phyloP scores from a whole-genome alignment of 2,888 invertebrate species.

The Macroteleia sp. region DNA sequence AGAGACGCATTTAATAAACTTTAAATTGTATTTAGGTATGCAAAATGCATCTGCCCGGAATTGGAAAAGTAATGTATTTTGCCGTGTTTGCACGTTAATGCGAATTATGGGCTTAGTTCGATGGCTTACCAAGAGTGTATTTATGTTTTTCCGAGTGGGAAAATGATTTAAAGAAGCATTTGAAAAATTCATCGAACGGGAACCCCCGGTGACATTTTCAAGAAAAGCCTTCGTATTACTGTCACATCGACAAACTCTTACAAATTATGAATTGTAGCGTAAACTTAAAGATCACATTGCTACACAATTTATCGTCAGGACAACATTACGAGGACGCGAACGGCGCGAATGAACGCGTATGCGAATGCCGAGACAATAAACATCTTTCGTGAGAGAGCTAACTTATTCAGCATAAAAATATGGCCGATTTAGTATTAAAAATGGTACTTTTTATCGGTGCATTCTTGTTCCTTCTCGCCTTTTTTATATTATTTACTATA shows the following conservation, averaged over 20 bases:
- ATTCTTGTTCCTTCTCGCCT: neutral
- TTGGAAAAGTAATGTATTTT: conserved; percentile 53
- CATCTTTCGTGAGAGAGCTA: conserved; percentile 45
- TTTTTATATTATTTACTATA: conserved; percentile 46
- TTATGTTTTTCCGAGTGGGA: conserved; percentile 32
- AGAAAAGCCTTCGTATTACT: conserved; percentile 22
- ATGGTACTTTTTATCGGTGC: conserved; percentile 39
- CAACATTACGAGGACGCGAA: conserved; percentile 22
- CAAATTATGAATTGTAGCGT: conserved; percentile 53
- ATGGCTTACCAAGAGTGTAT: conserved; percentile 36
- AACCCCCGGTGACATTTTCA: conserved; percentile 26
- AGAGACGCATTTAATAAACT: conserved; percentile 56
- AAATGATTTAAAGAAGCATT: conserved; percentile 51
- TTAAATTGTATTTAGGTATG: conserved; percentile 62
- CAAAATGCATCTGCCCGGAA: conserved; percentile 53
- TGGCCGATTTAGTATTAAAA: conserved; percentile 55
- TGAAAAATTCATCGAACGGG: conserved; percentile 42
- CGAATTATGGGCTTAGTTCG: conserved; percentile 55
- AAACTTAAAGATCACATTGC: conserved; percentile 36
- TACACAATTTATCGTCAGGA: conserved; percentile 25
- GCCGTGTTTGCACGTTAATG: conserved; percentile 56
- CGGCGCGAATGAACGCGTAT: conserved; percentile 6
- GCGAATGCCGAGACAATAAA: conserved; percentile 40
- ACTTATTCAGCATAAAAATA: conserved; percentile 47
- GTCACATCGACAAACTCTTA: conserved; percentile 22